Conservation (phyloP, 2,888 invertebrate species). For the Pammene fasciana region DNA sequence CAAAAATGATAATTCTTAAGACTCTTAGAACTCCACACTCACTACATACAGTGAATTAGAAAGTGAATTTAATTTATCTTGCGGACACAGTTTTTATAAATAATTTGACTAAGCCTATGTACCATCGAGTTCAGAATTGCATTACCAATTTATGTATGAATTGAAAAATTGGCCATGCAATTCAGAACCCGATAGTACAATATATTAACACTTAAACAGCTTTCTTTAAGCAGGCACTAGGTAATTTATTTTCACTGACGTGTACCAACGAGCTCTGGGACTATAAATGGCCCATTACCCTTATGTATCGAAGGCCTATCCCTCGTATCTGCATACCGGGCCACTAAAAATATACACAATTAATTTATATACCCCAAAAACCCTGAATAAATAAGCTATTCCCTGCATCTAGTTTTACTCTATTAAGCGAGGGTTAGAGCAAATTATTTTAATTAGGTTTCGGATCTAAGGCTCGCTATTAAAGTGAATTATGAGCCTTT, state of each 20-base stretch:
- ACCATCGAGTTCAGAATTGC: too few species aligned
- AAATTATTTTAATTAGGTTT: conserved; percentile 16
- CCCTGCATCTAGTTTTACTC: conserved; percentile 16
- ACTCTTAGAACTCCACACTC: too few species aligned
- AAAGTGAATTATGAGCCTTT: conserved; percentile 7
- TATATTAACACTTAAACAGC: neutral
- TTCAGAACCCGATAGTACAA: neutral
- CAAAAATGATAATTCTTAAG: too few species aligned
- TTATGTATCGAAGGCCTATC: conserved; percentile 31
- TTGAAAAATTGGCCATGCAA: too few species aligned
- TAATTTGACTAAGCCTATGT: too few species aligned
- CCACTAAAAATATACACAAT: conserved; percentile 29
- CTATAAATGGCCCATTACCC: conserved; percentile 32
- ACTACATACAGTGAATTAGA: too few species aligned
- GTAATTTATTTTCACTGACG: conserved; percentile 17
- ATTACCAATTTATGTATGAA: too few species aligned
- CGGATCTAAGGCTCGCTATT: neutral
- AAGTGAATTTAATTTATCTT: too few species aligned
- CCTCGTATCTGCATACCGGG: conserved; percentile 30
- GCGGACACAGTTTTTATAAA: too few species aligned
- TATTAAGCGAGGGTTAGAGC: conserved; percentile 13
- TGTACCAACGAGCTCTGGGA: conserved; percentile 19
- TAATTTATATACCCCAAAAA: conserved; percentile 35
- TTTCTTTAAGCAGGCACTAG: neutral
- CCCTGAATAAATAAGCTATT: conserved; percentile 37